Evolutionary conservation across 2,888 invertebrate genomes (phyloP).

Genomic region (Zaprionus bogoriensis): DNA sequence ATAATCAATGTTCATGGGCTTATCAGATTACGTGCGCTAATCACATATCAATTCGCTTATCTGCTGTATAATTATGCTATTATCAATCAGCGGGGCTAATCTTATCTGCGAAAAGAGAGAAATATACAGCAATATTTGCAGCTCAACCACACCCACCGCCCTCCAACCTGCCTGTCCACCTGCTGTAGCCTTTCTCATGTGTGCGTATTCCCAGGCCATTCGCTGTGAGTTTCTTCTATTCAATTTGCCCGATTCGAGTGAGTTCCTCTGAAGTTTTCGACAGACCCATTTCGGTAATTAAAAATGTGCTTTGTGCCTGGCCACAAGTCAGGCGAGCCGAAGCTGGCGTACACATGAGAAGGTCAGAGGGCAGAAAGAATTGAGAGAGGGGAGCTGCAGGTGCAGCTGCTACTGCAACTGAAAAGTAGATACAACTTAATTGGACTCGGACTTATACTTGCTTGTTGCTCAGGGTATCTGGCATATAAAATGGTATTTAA

Average conservation of each 20-base stretch:
- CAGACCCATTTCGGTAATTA: slow-evolving; percentile 18
- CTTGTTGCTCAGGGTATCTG: too few species aligned
- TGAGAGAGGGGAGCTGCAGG: background rate
- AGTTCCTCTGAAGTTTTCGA: background rate
- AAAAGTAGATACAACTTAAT: background rate
- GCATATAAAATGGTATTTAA: slow-evolving; percentile 15
- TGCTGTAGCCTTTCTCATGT: background rate
- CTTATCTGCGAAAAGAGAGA: slow-evolving; percentile 9
- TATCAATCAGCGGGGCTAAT: slow-evolving; percentile 14
- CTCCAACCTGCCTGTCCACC: background rate
- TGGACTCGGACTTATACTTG: too few species aligned
- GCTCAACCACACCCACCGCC: background rate
- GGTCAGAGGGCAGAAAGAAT: background rate
- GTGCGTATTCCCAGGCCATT: background rate
- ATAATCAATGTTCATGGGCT: slow-evolving; percentile 21
- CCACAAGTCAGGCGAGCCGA: background rate
- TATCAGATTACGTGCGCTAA: slow-evolving; percentile 21
- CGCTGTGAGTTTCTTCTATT: background rate
- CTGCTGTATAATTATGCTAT: slow-evolving; percentile 15
- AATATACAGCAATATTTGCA: background rate
- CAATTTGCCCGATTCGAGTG: slow-evolving; percentile 2
- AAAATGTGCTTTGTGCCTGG: slow-evolving; percentile 6
- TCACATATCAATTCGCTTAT: slow-evolving; percentile 31
- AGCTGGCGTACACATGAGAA: background rate
- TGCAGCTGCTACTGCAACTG: background rate